Conservation (phyloP, 2,797 vertebrate species). For the Lutra lutra region DNA sequence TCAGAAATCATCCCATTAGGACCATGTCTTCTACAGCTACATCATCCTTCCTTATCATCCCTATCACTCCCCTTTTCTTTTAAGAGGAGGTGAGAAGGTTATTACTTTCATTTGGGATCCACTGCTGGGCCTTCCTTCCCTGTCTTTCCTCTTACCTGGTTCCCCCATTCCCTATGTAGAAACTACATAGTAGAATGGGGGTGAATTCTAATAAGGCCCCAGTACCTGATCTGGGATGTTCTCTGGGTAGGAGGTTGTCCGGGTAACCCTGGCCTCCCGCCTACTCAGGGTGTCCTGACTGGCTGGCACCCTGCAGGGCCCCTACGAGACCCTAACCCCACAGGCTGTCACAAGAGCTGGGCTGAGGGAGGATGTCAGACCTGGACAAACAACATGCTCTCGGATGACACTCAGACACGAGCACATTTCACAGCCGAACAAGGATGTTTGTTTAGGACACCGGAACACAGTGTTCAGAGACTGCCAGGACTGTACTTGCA, state of each 20-base stretch:
- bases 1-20: neutral
- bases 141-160: neutral
- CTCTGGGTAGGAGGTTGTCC: neutral
- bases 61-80: neutral
- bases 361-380: neutral
- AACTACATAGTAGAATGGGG: neutral
- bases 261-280: rapidly evolving
- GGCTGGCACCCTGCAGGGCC: neutral
- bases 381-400: neutral
- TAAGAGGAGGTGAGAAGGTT: neutral
- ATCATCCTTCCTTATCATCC: neutral
- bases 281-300: rapidly evolving
- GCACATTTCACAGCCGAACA: neutral
- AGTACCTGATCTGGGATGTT: neutral
- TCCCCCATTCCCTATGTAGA: neutral
- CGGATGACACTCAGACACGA: neutral
- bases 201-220: neutral
- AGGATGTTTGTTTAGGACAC: constrained; percentile 41
- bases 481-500: neutral
- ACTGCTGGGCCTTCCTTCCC: neutral
- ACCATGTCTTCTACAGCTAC: neutral
- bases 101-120: neutral
- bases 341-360: neutral
- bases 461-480: neutral
- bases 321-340: neutral